These are phyloP conservation scores for Diarsia rubi DNA, from an alignment of 2,888 invertebrate species.

Conservation along the genomic window DNA sequence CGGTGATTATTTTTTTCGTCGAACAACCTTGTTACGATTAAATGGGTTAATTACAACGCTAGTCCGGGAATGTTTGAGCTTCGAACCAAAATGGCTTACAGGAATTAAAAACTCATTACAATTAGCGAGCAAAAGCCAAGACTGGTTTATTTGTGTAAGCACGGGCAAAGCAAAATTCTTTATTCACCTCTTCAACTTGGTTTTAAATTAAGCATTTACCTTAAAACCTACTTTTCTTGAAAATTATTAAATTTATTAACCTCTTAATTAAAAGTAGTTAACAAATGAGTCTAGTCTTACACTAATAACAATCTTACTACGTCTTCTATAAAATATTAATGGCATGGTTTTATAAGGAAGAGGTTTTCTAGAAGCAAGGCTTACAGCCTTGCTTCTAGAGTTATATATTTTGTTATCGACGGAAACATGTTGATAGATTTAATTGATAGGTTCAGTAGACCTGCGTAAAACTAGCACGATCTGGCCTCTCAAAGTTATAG, in stretches of 20 bases:
- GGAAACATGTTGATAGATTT: slow-evolving; percentile 14
- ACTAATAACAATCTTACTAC: slow-evolving; percentile 45
- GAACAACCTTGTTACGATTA: slow-evolving; percentile 60
- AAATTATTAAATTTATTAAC: no score
- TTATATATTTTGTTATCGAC: slow-evolving; percentile 75
- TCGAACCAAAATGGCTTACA: slow-evolving; percentile 68
- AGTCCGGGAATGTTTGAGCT: slow-evolving; percentile 64
- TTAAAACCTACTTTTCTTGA: no score
- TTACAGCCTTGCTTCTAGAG: slow-evolving; percentile 74
- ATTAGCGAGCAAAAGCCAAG: slow-evolving; percentile 69
- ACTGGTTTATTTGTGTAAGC: slow-evolving; percentile 63
- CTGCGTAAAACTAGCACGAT: no score
- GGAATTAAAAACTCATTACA: slow-evolving; percentile 77
- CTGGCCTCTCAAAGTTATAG: no score
- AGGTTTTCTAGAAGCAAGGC: no score
- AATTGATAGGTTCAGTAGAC: no score
- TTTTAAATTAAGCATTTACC: slow-evolving; percentile 61
- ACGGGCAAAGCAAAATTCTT: slow-evolving; percentile 60
- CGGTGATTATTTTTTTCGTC: slow-evolving; percentile 53
- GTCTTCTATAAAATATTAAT: slow-evolving; percentile 37
- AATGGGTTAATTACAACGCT: slow-evolving; percentile 69
- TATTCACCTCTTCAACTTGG: slow-evolving; percentile 66
- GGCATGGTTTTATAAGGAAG: slow-evolving; percentile 63
- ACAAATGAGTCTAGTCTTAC: not conserved
- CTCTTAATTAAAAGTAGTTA: not conserved